Evolutionary conservation across 1,140 invertebrate species (phyloP), one percentile per base, ranked within the genome.

Genomic region (Sycophila sp.): DNA sequence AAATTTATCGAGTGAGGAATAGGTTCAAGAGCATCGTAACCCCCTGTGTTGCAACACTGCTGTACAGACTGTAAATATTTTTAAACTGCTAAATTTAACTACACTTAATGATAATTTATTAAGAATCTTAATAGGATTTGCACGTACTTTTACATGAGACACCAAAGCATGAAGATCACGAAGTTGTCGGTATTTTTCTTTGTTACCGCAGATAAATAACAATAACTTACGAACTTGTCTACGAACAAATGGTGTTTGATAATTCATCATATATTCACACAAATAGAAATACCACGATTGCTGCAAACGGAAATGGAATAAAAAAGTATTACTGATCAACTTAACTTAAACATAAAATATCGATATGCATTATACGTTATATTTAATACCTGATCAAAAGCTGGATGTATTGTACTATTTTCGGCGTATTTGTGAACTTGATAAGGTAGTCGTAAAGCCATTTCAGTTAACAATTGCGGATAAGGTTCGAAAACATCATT

Each of bases 201-300:
- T 98, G 38, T 94, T 97, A 19, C 96, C 97, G 83, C 97, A 98
- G 67, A 98, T 93, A 75, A 96, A 94, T 58, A 98, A 87, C 1
- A 99, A 82, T 3, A 99, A 87, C 87, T 98, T 97, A 8, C 96
- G 89, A 0, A 94, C 93, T 89, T 96, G 94, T 65, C 93, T 85
- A 60, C 92, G 84, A 1, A 93, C 89, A 49, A 94, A 89, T 6
- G 93, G 90, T 73, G 93, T 94, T 85, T 96, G 90, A 79, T 93
- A 90, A 13, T 94, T 94, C 93, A 98, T 97, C 94, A 98, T 97
- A 79, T 98, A 99, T 81, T 99, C 97, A 83, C 97, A 98, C 1
- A 99, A 88, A 74, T 91, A 90, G 55, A 91, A 90, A 72, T 91
- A 92, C 94, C 94, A 96, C 0, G 87, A 87, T 75, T 87, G 83